A percentile compares a stretch with the other conserved stretches of the same genome.
These are phyloP conservation scores for Spialia ferax DNA, from an alignment of 2,888 invertebrate species.

Conservation along the genomic window DNA sequence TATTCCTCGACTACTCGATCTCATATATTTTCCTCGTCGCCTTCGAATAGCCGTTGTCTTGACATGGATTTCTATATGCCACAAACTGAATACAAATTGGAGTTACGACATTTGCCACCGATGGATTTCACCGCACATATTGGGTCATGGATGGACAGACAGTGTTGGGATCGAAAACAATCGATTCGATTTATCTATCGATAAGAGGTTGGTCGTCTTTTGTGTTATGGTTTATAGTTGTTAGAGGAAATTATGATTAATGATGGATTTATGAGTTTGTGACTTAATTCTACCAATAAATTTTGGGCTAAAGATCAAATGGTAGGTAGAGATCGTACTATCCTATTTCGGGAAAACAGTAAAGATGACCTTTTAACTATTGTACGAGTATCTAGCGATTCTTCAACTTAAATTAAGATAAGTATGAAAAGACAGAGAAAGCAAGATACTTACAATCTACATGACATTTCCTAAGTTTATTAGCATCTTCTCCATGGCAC, in stretches of 20 bases:
- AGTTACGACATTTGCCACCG: conserved; percentile 71
- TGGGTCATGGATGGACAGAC: conserved; percentile 79
- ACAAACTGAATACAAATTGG: conserved; percentile 79
- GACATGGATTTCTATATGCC: conserved; percentile 84
- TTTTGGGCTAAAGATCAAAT: not conserved
- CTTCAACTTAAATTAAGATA: not conserved
- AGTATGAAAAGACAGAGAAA: not conserved
- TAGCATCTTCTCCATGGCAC: conserved; percentile 98
- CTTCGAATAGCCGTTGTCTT: conserved; percentile 62
- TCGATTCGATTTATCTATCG: conserved; percentile 45
- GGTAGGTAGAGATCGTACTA: no score
- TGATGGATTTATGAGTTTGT: no score
- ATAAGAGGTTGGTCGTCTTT: conserved; percentile 44
- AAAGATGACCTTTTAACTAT: not conserved
- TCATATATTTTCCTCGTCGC: conserved; percentile 75
- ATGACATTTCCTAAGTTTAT: conserved; percentile 97
- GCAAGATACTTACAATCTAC: conserved; percentile 94
- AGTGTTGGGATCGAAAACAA: conserved; percentile 48
- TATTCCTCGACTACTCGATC: conserved; percentile 45
- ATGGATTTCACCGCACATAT: conserved; percentile 83
- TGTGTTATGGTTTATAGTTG: conserved; percentile 19
- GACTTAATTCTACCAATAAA: no score
- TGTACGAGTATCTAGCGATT: no score
- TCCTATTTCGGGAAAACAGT: not conserved
- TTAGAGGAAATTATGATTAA: no score